Evolutionary conservation across 2,797 vertebrate species (phyloP), one percentile per base, ranked within the genome.

Genomic region (Falco rusticolus): DNA sequence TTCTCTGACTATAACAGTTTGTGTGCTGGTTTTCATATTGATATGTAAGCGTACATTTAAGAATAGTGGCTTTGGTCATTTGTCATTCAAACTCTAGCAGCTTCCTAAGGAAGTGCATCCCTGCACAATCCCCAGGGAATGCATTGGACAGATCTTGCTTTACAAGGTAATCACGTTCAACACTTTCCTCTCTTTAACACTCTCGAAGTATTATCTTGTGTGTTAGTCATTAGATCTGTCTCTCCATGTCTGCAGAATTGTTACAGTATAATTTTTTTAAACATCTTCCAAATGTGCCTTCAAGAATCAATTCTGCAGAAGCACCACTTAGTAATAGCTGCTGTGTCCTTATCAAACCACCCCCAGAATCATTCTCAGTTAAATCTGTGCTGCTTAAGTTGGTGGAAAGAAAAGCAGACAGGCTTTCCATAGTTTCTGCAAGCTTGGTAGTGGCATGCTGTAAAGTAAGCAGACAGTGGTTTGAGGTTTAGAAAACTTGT

Each of bases 251-350:
- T 93, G 65, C 90, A 85, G 66, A 95, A 91, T 78, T 60, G 25
- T 93, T 79, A 76, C 64, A 81, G 54, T 43, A 21, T 65, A 64
- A 48, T 84, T 84, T 89, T 66, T 74, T 50, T 92, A 21, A 91
- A 90, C 81, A 79, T 92, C 90, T 96, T 94, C 95, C 94, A 91
- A 96, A 70, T 81, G 72, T 76, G 93, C 78, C 87, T 96, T 56
- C 72, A 74, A 63, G 68, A 48, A 54, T 60, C 43, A 50, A 31
- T 61, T 79, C 69, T 72, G 39, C 48, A 86, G 87, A 82, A 92
- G 39, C 51, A 31, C 41, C 1, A 0, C 53, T 82, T 77, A 41
- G n/a, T 28, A 93, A 88, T 10, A 83, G 74, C 63, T 68, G 41
- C 39, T 45, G 45, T 66, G 29, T 78, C 87, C 86, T 89, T 47